Percentiles rank a stretch among this genome's conserved stretches.
phyloP scores from a whole-genome alignment of 2,797 vertebrate species.

The Dryobates pubescens region DNA sequence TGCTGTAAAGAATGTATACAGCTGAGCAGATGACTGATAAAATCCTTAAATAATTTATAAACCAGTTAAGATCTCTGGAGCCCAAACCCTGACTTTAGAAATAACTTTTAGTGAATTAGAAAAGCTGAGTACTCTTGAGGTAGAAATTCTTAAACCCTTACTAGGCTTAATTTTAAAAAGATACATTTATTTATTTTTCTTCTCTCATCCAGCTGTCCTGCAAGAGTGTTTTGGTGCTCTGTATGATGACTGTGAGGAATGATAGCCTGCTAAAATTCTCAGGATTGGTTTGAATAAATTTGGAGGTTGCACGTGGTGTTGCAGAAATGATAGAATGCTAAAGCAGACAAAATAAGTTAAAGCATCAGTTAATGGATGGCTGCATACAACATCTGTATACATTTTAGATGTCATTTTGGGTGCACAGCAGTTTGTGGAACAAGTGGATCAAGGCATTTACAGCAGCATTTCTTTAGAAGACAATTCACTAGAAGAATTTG shows the following conservation, averaged over 20 bases:
- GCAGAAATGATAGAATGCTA: background rate
- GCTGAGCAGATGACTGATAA: constrained; percentile 15
- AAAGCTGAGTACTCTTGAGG: background rate
- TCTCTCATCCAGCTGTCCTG: background rate
- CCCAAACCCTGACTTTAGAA: background rate
- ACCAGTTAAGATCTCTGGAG: background rate
- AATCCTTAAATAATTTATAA: constrained; percentile 10
- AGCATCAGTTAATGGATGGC: background rate
- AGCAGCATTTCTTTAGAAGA: constrained; percentile 7
- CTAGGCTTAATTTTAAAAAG: background rate
- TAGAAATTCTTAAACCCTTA: background rate
- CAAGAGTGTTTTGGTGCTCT: background rate
- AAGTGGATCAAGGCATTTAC: constrained; percentile 22
- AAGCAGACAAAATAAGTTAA: constrained; percentile 31
- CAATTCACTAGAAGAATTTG: constrained; percentile 5
- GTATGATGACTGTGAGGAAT: background rate
- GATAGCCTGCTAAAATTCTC: background rate
- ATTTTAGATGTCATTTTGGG: constrained; percentile 22
- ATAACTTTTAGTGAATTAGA: background rate
- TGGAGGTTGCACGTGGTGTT: background rate
- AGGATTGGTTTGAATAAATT: background rate
- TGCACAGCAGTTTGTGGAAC: constrained; percentile 31
- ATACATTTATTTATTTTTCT: background rate
- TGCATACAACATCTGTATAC: constrained; percentile 7
- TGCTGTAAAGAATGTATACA: background rate